A percentile compares a stretch with the other conserved stretches of the same genome.
Evolutionary conservation across 1,140 invertebrate genomes (phyloP).

Genomic region (Tetragnatha versicolor): DNA sequence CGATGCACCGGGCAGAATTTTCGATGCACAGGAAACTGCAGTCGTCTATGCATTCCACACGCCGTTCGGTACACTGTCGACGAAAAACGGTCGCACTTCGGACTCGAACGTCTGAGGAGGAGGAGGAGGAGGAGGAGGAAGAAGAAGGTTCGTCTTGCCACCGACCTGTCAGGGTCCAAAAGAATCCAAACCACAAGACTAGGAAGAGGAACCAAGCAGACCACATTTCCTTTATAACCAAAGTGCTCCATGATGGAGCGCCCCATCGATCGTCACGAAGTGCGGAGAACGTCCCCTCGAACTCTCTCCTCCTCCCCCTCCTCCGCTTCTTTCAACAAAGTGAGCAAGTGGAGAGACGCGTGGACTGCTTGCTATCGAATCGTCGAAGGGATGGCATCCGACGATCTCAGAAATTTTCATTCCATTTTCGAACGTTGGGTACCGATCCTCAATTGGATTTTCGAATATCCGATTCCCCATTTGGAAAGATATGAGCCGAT

Average conservation of each 20-base stretch:
- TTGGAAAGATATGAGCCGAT: neutral
- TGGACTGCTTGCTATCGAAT: neutral
- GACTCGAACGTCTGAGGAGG: neutral
- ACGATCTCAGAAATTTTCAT: neutral
- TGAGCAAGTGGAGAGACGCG: constrained; percentile 3
- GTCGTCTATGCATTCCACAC: neutral
- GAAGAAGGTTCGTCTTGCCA: too few relatives aligned
- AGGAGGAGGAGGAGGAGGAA: neutral
- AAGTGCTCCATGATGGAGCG: neutral
- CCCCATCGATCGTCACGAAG: constrained; percentile 5
- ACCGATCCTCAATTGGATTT: neutral
- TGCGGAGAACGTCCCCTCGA: neutral
- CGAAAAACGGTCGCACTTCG: neutral
- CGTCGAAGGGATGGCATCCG: neutral
- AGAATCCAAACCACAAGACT: neutral
- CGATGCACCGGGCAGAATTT: neutral
- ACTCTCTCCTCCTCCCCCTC: neutral
- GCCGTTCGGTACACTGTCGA: neutral
- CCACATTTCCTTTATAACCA: neutral
- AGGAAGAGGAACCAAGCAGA: neutral
- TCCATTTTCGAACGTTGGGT: neutral
- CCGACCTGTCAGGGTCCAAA: neutral
- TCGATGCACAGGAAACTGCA: constrained; percentile 18
- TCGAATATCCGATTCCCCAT: neutral
- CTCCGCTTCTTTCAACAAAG: neutral